A percentile compares a stretch with the other conserved stretches of the same genome.
Conservation (phyloP, 2,888 invertebrate species). For the Alcis repandata region DNA sequence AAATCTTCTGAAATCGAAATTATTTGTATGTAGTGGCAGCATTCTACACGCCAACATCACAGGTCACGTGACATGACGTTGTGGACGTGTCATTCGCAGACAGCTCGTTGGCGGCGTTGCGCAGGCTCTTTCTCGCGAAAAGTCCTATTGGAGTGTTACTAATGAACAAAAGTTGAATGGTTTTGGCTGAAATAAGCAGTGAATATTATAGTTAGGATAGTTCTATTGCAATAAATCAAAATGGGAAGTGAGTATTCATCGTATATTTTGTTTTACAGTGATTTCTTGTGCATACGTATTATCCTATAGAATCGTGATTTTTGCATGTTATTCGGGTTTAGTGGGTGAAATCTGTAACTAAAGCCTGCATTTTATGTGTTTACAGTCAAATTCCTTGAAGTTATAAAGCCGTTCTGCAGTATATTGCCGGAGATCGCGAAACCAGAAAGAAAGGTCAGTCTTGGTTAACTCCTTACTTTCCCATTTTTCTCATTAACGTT, state of each 20-base stretch:
- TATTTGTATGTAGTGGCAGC: conserved; percentile 59
- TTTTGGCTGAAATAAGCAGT: conserved; percentile 79
- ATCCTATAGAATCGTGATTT: conserved; percentile 56
- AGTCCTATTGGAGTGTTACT: conserved; percentile 81
- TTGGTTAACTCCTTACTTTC: conserved; percentile 57
- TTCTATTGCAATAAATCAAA: conserved; percentile 84
- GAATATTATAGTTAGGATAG: conserved; percentile 84
- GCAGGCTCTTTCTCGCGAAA: conserved; percentile 82
- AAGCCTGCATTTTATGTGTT: conserved; percentile 72
- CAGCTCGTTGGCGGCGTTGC: conserved; percentile 85
- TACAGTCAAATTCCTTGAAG: conserved; percentile 99
- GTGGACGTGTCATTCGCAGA: conserved; percentile 87
- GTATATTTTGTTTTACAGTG: conserved; percentile 79
- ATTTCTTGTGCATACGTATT: conserved; percentile 68
- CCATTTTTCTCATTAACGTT: conserved; percentile 39
- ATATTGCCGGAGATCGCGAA: conserved; percentile 99
- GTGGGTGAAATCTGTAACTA: conserved; percentile 68
- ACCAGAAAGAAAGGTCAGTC: conserved; percentile 98
- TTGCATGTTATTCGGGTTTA: conserved; percentile 54
- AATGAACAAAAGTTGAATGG: conserved; percentile 86
- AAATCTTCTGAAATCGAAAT: conserved; percentile 15
- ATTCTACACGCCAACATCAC: conserved; percentile 88
- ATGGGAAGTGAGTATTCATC: conserved; percentile 88
- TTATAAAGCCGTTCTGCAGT: conserved; percentile 99
- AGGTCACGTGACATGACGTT: conserved; percentile 90